These are phyloP conservation scores for Aleiodes leptofemur DNA, from an alignment of 2,888 invertebrate genomes.

Conservation along the genomic window DNA sequence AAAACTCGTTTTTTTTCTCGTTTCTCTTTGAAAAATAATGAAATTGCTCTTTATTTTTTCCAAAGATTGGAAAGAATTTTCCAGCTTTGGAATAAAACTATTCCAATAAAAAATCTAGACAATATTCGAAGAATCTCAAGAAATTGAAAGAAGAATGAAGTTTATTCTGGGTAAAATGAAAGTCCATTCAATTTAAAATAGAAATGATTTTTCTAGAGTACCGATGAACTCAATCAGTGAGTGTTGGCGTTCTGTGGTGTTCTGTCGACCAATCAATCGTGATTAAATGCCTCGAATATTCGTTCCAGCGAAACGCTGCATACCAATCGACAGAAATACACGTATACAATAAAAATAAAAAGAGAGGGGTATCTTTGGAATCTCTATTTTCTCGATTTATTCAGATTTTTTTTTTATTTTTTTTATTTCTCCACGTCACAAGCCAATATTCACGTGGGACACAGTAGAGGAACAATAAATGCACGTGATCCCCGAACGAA, in stretches of 20 bases:
- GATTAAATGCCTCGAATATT: conserved; percentile 39
- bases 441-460: conserved; percentile 21
- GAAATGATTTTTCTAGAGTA: not conserved
- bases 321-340: conserved; percentile 12
- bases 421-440: conserved; percentile 8
- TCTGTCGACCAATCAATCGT: conserved; percentile 38
- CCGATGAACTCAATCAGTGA: conserved; percentile 27
- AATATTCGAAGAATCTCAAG: not conserved
- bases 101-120: not conserved
- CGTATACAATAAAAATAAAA: conserved; percentile 13
- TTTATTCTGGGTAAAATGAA: not conserved
- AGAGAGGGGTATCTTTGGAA: conserved; percentile 6
- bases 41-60: too few species aligned
- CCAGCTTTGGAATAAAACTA: not conserved
- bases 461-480: conserved; percentile 47
- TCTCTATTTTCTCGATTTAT: conserved; percentile 3
- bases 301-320: conserved; percentile 2
- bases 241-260: conserved; percentile 31
- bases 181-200: not conserved
- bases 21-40: too few species aligned
- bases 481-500: conserved; percentile 44
- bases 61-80: not conserved
- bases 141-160: not conserved
- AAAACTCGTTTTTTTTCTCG: too few species aligned
- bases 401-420: not conserved